phyloP scores from a whole-genome alignment of 2,797 vertebrate genomes.

The Rhynchonycteris naso region DNA sequence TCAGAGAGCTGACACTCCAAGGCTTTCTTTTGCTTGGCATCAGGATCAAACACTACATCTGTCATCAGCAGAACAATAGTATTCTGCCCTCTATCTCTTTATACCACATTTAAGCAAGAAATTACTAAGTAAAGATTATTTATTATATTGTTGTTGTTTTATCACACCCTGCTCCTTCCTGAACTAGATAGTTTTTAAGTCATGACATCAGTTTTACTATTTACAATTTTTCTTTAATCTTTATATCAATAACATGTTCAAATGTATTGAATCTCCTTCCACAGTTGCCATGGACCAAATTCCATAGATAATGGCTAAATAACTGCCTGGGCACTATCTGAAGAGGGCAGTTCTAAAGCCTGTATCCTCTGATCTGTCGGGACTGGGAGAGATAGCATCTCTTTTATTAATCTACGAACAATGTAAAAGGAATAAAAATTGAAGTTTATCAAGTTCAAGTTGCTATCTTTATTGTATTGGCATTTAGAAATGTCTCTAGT shows the following conservation, averaged over 20 bases:
- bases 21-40: background rate
- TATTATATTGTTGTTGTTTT: background rate
- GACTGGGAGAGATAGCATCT: background rate
- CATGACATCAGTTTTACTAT: background rate
- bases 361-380: background rate
- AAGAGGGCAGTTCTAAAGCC: background rate
- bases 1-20: background rate
- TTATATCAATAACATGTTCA: background rate
- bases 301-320: background rate
- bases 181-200: background rate
- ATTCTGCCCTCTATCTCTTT: background rate
- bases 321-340: background rate
- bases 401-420: constrained; percentile 16
- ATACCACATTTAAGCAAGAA: constrained; percentile 10
- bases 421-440: constrained; percentile 25
- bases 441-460: constrained; percentile 40
- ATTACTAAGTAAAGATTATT: background rate
- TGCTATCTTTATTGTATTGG: constrained; percentile 45
- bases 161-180: background rate
- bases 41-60: background rate
- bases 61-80: background rate
- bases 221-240: constrained; percentile 38
- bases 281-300: background rate
- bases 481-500: constrained; percentile 61
- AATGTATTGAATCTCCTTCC: background rate